phyloP scores from a whole-genome alignment of 1,140 invertebrate genomes.

The Drosophila ogumai region DNA sequence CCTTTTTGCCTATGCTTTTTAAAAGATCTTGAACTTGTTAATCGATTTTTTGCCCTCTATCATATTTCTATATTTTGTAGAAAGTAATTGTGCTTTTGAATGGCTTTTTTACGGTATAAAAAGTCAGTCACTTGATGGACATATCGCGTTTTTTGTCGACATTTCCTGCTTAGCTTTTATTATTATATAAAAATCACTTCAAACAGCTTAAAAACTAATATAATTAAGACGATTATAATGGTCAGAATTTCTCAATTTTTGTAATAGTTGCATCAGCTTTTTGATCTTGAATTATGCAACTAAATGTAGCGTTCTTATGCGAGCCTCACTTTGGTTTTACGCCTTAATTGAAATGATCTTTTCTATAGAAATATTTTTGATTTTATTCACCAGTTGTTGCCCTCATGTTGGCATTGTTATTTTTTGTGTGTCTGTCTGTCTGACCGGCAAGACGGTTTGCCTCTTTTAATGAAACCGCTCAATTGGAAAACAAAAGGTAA shows the following conservation, averaged over 20 bases:
- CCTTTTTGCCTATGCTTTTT: constrained; percentile 11
- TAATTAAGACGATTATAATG: not conserved
- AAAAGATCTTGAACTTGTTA: constrained; percentile 51
- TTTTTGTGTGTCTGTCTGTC: not conserved
- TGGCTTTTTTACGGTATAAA: not conserved
- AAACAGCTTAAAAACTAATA: not conserved
- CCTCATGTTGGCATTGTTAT: constrained; percentile 16
- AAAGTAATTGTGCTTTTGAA: constrained; percentile 12
- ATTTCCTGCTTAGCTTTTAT: constrained; percentile 1
- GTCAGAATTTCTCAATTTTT: not conserved
- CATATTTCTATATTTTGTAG: constrained; percentile 10
- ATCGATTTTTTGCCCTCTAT: constrained; percentile 24
- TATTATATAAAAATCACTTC: not conserved
- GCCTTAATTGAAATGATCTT: constrained; percentile 29
- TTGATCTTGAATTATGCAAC: constrained; percentile 16
- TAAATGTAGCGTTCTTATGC: not conserved
- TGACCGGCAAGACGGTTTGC: not conserved
- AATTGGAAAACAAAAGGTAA: constrained; percentile 74
- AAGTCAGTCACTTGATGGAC: not conserved
- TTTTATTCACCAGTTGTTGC: not conserved
- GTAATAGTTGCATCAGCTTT: not conserved
- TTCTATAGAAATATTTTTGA: constrained; percentile 6
- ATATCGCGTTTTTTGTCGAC: not conserved
- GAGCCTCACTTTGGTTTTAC: not conserved
- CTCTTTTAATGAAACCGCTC: constrained; percentile 57